Conservation (phyloP, 2,797 vertebrate genomes). For the Cryptoblepharus egeriae region DNA sequence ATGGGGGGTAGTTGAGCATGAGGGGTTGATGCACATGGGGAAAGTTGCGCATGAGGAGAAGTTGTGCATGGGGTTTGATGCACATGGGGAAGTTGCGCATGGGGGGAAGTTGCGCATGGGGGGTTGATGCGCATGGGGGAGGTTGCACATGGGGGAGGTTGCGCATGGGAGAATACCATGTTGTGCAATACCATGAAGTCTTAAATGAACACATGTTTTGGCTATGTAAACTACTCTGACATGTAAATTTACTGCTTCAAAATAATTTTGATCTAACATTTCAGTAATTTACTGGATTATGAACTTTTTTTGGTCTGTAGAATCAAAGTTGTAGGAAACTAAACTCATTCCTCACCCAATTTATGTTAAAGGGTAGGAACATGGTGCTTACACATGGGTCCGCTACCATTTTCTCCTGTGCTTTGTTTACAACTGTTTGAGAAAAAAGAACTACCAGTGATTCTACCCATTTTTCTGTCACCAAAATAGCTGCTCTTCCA, state of each 20-base stretch:
- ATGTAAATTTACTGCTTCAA: neutral
- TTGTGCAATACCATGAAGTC: neutral
- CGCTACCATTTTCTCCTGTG: neutral
- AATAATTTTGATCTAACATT: neutral
- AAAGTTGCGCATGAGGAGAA: too few species aligned
- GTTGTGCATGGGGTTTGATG: too few species aligned
- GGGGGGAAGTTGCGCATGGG: too few species aligned
- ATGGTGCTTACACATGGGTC: neutral
- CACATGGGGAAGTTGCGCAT: too few species aligned
- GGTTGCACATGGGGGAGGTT: too few species aligned
- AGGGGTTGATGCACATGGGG: too few species aligned
- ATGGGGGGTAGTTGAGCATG: too few species aligned
- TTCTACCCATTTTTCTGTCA: too few species aligned
- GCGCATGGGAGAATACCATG: neutral
- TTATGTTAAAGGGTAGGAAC: neutral
- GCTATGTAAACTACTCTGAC: neutral
- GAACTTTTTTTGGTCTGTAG: neutral
- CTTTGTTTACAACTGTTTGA: neutral
- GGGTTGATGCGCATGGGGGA: too few species aligned
- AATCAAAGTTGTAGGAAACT: neutral
- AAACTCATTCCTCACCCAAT: neutral
- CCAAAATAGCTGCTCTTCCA: neutral
- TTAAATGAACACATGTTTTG: neutral
- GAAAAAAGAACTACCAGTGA: neutral
- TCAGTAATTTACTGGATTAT: neutral